phyloP scores from a whole-genome alignment of 2,113 vertebrate genomes.

The Anguilla rostrata region DNA sequence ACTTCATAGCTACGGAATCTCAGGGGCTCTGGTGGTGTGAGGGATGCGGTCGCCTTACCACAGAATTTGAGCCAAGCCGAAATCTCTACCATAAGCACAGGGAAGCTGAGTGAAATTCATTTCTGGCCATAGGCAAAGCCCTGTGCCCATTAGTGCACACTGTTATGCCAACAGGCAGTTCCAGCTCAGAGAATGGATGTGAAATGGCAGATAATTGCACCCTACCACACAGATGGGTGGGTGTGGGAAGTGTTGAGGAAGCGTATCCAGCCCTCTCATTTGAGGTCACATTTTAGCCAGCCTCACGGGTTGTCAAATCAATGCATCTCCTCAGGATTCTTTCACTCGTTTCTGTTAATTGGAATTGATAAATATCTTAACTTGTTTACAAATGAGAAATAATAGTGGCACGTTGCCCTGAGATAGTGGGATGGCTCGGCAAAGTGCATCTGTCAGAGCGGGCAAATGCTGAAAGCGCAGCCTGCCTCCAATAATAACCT shows the following conservation, averaged over 20 bases:
- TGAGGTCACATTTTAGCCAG: conserved; percentile 10
- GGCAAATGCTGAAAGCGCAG: conserved; percentile 7
- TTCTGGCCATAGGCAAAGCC: background rate
- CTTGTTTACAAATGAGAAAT: conserved; percentile 15
- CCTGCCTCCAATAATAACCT: conserved; percentile 32
- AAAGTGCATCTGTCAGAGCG: conserved; percentile 15
- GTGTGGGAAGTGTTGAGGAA: background rate
- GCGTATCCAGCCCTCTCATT: background rate
- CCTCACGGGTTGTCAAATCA: conserved; percentile 28
- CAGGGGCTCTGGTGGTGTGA: conserved; percentile 37
- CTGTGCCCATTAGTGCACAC: background rate
- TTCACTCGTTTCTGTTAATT: conserved; percentile 19
- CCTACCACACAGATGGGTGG: background rate
- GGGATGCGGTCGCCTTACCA: conserved; percentile 34
- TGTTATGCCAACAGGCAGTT: background rate
- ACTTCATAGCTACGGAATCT: conserved; percentile 41
- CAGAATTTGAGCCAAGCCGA: conserved; percentile 9
- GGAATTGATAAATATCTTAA: conserved; percentile 33
- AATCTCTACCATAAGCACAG: background rate
- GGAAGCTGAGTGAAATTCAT: background rate
- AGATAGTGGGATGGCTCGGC: conserved; percentile 16
- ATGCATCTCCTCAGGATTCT: conserved; percentile 21
- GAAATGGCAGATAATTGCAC: conserved; percentile 1
- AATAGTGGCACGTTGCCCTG: conserved; percentile 3
- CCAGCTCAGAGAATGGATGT: background rate